Percentiles rank a stretch among this genome's conserved stretches.
Evolutionary conservation across 2,888 invertebrate species (phyloP).

Genomic region (Archips crataeganus): DNA sequence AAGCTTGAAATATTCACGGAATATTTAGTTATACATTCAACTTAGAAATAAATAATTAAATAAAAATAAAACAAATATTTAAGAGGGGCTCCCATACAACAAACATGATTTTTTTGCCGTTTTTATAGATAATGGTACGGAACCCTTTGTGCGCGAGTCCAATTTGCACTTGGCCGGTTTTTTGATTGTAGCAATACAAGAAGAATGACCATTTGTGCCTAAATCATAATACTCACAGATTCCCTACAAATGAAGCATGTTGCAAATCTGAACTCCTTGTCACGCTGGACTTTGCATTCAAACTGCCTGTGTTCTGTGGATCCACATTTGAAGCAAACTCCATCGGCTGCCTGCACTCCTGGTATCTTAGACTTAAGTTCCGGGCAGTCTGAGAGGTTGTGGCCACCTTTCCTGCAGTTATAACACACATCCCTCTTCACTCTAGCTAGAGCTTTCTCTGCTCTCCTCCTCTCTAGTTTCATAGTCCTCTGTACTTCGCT

Average conservation of each 20-base stretch:
- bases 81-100: no score
- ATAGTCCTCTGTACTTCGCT: constrained; percentile 88
- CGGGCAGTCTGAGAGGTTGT: constrained; percentile 93
- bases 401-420: constrained; percentile 92
- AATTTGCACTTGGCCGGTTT: no score
- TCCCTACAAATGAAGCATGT: constrained; percentile 95
- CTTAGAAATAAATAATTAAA: no score
- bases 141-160: no score
- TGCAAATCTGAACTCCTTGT: constrained; percentile 91
- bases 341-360: constrained; percentile 81
- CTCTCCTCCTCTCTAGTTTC: constrained; percentile 89
- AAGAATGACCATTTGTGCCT: not conserved
- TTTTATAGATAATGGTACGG: no score
- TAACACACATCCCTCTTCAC: constrained; percentile 91
- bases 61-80: no score
- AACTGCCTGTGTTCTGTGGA: constrained; percentile 94
- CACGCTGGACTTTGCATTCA: constrained; percentile 89
- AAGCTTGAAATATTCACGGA: no score
- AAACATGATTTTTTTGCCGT: no score
- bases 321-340: constrained; percentile 95
- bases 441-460: constrained; percentile 89
- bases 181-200: no score
- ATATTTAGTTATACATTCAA: no score
- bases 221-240: constrained; percentile 72
- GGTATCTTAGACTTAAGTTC: constrained; percentile 85